phyloP scores from a whole-genome alignment of 1,140 invertebrate genomes.

The Aradophagus sp. region DNA sequence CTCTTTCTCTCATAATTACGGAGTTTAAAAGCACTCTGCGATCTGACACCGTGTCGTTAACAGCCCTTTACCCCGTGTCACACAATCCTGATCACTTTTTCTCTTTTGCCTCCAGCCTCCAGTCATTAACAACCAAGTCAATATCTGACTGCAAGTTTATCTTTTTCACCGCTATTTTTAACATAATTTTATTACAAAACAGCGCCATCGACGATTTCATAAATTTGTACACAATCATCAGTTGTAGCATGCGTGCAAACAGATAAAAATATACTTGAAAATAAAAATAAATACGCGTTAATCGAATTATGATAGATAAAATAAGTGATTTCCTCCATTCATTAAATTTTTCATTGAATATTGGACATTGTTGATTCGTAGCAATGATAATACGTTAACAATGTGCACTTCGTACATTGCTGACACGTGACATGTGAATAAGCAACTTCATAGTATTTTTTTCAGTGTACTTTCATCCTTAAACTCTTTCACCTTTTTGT shows the following conservation, averaged over 20 bases:
- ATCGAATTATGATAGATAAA: too few relatives aligned
- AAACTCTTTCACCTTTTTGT: conserved; percentile 43
- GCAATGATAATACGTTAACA: too few relatives aligned
- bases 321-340: too few relatives aligned
- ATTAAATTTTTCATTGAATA: too few relatives aligned
- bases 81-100: conserved; percentile 34
- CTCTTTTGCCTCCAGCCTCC: conserved; percentile 17
- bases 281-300: too few relatives aligned
- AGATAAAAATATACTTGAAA: too few relatives aligned
- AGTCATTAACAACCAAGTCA: conserved; percentile 16
- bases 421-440: too few relatives aligned
- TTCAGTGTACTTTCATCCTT: conserved; percentile 32
- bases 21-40: conserved; percentile 46
- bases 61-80: conserved; percentile 33
- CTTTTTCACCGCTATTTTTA: conserved; percentile 1
- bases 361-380: too few relatives aligned
- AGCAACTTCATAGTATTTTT: conserved; percentile 2
- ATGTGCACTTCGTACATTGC: background rate
- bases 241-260: too few relatives aligned
- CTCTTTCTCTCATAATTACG: conserved; percentile 45
- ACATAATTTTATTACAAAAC: too few relatives aligned
- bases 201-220: too few relatives aligned
- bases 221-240: too few relatives aligned
- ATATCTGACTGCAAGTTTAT: conserved; percentile 1
- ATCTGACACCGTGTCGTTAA: conserved; percentile 43